These are phyloP conservation scores for Spermophilus dauricus DNA, from an alignment of 2,113 vertebrate species.

Conservation along the genomic window DNA sequence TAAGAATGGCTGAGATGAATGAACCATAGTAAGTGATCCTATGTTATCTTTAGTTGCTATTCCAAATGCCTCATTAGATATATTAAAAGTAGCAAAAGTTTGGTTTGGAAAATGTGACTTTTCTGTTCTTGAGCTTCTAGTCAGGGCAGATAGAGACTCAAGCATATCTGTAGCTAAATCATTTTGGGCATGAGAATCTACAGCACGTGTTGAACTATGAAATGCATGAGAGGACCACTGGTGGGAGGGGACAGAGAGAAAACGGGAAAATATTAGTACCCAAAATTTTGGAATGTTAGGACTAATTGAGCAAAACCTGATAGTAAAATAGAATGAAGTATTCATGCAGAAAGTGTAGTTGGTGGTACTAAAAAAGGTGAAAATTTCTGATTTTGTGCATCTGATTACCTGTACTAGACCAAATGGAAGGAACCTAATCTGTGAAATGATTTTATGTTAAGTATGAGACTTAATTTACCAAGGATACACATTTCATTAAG, in stretches of 20 bases:
- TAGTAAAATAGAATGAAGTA: background rate
- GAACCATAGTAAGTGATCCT: too few species aligned
- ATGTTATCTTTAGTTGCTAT: too few species aligned
- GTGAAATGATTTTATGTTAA: background rate
- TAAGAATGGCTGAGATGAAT: too few species aligned
- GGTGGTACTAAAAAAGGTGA: constrained; percentile 9
- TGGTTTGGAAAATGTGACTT: too few species aligned
- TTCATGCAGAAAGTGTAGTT: background rate
- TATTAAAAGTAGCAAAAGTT: too few species aligned
- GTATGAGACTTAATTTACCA: constrained; percentile 16
- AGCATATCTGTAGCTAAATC: too few species aligned
- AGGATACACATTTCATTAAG: constrained; percentile 36
- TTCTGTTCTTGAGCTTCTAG: too few species aligned
- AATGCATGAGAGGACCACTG: too few species aligned
- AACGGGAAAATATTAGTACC: background rate
- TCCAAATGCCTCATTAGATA: too few species aligned
- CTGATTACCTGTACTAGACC: background rate
- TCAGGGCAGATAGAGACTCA: too few species aligned
- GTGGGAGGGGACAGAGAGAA: background rate
- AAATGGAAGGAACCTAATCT: background rate
- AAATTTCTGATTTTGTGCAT: background rate
- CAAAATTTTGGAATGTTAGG: constrained; percentile 48
- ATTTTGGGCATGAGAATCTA: too few species aligned
- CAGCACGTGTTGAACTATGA: too few species aligned
- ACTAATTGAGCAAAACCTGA: background rate